phyloP scores from a whole-genome alignment of 2,797 vertebrate species.

The Brotula barbata region DNA sequence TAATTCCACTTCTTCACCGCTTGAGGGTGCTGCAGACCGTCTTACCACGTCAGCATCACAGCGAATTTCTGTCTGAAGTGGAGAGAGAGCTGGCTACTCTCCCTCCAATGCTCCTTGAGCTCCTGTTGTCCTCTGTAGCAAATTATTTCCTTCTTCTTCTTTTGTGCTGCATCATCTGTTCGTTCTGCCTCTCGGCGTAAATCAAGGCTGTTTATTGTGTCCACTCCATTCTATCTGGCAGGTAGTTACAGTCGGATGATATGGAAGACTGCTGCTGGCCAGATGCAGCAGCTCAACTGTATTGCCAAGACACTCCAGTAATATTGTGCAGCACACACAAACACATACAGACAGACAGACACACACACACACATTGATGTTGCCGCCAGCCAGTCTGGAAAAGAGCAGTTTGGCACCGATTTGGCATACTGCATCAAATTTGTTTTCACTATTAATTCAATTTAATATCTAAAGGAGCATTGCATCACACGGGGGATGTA shows the following conservation, averaged over 20 bases:
- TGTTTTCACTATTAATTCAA: slow-evolving; percentile 31
- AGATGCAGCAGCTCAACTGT: not conserved
- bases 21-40: slow-evolving; percentile 59
- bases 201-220: slow-evolving; percentile 35
- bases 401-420: slow-evolving; percentile 1
- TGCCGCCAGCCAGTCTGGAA: slow-evolving; percentile 34
- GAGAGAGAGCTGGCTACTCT: slow-evolving; percentile 18
- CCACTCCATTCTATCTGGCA: slow-evolving; percentile 29
- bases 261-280: not conserved
- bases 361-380: not conserved
- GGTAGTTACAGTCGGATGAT: slow-evolving; percentile 7
- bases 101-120: slow-evolving; percentile 20
- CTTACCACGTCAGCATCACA: not conserved
- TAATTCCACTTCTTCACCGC: slow-evolving; percentile 47
- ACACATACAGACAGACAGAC: no score
- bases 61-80: not conserved
- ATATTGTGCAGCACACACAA: slow-evolving; percentile 14
- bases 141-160: slow-evolving; percentile 56
- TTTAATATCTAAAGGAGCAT: slow-evolving; percentile 28
- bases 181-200: slow-evolving; percentile 42
- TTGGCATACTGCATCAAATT: slow-evolving; percentile 20
- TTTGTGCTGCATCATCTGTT: slow-evolving; percentile 57
- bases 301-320: not conserved
- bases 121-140: slow-evolving; percentile 52
- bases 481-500: not conserved